Evolutionary conservation across 53 echinoderm and acorn worm genomes (phyloP).

Genomic region (Luidia sarsii): DNA sequence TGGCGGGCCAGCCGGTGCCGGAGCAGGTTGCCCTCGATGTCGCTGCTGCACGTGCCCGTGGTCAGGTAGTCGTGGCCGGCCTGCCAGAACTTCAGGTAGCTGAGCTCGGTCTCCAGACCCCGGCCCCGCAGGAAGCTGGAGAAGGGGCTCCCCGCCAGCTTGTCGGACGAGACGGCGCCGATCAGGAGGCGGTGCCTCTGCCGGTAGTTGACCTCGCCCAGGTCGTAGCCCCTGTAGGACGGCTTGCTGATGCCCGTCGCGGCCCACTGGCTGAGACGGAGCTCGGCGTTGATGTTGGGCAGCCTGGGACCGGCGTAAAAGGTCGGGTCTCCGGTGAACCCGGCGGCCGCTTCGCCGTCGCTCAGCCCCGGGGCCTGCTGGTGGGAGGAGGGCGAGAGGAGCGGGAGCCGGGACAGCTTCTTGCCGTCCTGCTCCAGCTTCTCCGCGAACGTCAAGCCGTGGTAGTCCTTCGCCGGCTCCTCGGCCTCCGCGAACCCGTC

Average conservation of each 20-base stretch:
- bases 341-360: neutral
- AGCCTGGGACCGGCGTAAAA: conserved; percentile 20
- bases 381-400: conserved; percentile 28
- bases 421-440: conserved; percentile 65
- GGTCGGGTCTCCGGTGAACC: neutral
- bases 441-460: conserved; percentile 61
- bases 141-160: conserved; percentile 83
- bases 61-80: conserved; percentile 72
- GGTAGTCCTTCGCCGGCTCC: conserved; percentile 46
- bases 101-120: conserved; percentile 44
- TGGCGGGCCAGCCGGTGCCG: conserved; percentile 62
- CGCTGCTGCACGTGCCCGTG: conserved; percentile 42
- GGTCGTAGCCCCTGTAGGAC: conserved; percentile 54
- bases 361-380: neutral
- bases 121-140: conserved; percentile 63
- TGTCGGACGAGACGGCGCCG: conserved; percentile 75
- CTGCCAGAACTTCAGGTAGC: conserved; percentile 86
- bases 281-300: conserved; percentile 22
- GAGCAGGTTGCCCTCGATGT: conserved; percentile 21
- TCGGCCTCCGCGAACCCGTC: neutral
- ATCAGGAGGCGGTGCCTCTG: conserved; percentile 54
- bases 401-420: conserved; percentile 47
- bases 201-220: conserved; percentile 71
- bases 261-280: neutral
- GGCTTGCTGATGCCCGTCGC: conserved; percentile 61